phyloP scores from a whole-genome alignment of 2,113 vertebrate genomes.

The Benitochromis conjunctus region DNA sequence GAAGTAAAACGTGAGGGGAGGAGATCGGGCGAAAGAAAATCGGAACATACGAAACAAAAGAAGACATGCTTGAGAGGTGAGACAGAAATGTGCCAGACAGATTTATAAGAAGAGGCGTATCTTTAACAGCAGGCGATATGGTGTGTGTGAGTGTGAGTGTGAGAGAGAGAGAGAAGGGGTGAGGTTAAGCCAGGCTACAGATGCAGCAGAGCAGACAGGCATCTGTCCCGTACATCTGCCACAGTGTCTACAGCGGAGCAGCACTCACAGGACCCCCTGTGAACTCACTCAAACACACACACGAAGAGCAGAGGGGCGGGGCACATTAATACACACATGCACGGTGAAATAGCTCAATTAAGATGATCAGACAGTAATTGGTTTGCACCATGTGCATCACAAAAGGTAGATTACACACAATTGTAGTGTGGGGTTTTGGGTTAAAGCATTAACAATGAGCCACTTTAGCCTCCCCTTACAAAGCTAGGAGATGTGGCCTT shows the following conservation, averaged over 20 bases:
- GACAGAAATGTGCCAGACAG: constrained; percentile 20
- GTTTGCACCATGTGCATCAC: constrained; percentile 8
- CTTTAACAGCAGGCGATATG: constrained; percentile 18
- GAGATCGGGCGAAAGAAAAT: background rate
- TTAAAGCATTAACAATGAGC: background rate
- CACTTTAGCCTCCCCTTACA: background rate
- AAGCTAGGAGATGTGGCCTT: background rate
- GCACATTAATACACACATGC: background rate
- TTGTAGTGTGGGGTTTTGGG: background rate
- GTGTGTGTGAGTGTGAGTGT: background rate
- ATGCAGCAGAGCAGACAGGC: constrained; percentile 51
- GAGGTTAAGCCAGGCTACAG: constrained; percentile 31
- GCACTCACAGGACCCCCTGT: constrained; percentile 13
- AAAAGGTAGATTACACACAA: constrained; percentile 30
- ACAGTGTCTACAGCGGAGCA: constrained; percentile 31
- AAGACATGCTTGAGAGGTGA: background rate
- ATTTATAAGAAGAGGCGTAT: background rate
- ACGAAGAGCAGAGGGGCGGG: background rate
- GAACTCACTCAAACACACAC: background rate
- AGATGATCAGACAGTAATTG: constrained; percentile 28
- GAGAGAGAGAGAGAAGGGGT: background rate
- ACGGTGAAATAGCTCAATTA: constrained; percentile 37
- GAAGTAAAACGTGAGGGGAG: background rate
- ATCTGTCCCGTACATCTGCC: constrained; percentile 63
- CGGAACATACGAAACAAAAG: background rate